These are phyloP conservation scores for Ctenoplectra terminalis DNA, from an alignment of 1,140 invertebrate genomes.

Conservation along the genomic window DNA sequence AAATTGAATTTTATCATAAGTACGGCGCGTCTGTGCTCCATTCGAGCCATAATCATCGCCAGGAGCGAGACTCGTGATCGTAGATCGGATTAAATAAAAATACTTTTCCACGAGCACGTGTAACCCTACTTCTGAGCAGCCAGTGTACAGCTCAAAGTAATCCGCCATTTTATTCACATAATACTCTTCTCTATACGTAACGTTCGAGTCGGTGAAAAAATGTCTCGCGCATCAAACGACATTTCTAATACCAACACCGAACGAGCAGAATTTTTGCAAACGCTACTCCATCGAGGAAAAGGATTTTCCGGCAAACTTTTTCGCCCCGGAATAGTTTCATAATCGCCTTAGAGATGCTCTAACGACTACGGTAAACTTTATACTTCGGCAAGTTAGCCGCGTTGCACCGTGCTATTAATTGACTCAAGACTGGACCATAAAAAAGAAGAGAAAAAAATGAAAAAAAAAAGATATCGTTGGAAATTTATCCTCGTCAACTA, in stretches of 20 bases:
- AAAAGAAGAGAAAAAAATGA: not conserved
- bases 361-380: slow-evolving; percentile 29
- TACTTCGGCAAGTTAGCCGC: not conserved
- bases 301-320: slow-evolving; percentile 14
- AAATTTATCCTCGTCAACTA: not conserved
- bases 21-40: no score
- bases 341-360: slow-evolving; percentile 27
- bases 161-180: not conserved
- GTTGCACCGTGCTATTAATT: not conserved
- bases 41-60: no score
- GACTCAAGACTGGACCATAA: slow-evolving; percentile 2
- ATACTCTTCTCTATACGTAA: not conserved
- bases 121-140: no score
- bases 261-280: not conserved
- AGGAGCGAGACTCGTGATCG: no score
- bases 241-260: not conserved
- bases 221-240: not conserved
- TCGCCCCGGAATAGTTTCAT: slow-evolving; percentile 7
- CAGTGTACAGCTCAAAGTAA: no score
- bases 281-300: not conserved
- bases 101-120: no score
- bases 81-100: no score
- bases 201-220: no score
- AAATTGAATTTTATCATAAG: no score
- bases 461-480: not conserved